These are phyloP conservation scores for Chymomyza caudatula DNA, from an alignment of 2,888 invertebrate genomes.

Conservation along the genomic window DNA sequence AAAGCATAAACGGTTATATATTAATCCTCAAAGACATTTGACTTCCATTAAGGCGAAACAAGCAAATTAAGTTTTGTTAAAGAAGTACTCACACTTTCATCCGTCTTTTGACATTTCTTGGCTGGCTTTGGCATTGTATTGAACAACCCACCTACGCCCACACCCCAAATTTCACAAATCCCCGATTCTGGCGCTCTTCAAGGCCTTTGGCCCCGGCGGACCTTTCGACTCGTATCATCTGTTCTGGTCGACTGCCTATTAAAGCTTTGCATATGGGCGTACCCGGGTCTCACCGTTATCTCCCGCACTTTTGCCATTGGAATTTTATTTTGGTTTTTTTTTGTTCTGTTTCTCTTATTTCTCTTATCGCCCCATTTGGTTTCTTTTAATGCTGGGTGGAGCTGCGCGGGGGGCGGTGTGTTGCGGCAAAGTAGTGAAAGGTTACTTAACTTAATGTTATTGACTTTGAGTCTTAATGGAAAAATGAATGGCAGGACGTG, in stretches of 20 bases:
- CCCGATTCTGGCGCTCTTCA: not conserved
- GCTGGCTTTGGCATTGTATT: not conserved
- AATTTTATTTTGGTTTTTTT: not conserved
- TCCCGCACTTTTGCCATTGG: not conserved
- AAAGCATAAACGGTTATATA: not conserved
- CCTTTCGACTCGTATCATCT: not conserved
- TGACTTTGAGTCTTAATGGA: conserved; percentile 44
- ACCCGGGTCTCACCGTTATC: not conserved
- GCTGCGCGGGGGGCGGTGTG: not conserved
- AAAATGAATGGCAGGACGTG: conserved; percentile 47
- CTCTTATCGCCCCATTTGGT: conserved; percentile 9
- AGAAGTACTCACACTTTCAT: not conserved
- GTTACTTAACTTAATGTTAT: conserved; percentile 47
- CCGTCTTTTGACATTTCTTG: not conserved
- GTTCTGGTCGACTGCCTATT: not conserved
- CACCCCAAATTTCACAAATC: not conserved
- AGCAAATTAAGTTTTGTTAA: not conserved
- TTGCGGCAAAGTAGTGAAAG: conserved; percentile 13
- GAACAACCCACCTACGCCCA: not conserved
- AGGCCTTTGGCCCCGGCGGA: not conserved
- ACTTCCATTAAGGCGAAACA: not conserved
- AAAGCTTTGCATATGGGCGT: conserved; percentile 17
- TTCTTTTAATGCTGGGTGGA: not conserved
- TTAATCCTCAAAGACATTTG: not conserved
- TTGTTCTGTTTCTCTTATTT: not conserved